A percentile compares a stretch with the other conserved stretches of the same genome.
Evolutionary conservation across 2,888 invertebrate species (phyloP).

Genomic region (Sphecodes monilicornis): DNA sequence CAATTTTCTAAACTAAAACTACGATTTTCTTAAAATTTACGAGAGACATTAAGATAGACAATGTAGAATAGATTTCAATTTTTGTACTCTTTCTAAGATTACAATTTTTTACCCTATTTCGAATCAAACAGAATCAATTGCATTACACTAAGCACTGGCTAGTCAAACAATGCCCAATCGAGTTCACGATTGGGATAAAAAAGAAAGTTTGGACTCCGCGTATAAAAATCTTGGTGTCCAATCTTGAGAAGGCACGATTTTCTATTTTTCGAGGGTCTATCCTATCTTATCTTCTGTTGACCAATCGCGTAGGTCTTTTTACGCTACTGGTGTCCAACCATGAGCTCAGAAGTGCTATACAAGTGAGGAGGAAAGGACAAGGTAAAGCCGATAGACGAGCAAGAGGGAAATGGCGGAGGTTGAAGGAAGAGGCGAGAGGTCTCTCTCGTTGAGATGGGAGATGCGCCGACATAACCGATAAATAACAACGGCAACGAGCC

Average conservation of each 20-base stretch:
- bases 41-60: no score
- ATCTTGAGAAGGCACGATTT: not conserved
- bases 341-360: slow-evolving; percentile 61
- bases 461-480: slow-evolving; percentile 84
- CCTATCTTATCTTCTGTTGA: not conserved
- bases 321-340: slow-evolving; percentile 60
- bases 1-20: no score
- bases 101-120: no score
- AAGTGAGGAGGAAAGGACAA: slow-evolving; percentile 47
- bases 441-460: slow-evolving; percentile 80
- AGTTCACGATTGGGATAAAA: no score
- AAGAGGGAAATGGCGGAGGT: slow-evolving; percentile 27
- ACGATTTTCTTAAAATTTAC: no score
- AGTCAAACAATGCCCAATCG: no score
- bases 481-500: slow-evolving; percentile 84
- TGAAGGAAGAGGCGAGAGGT: slow-evolving; percentile 54
- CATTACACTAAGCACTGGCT: no score
- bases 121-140: no score
- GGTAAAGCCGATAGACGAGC: slow-evolving; percentile 35
- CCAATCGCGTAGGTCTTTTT: slow-evolving; percentile 41
- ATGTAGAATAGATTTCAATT: no score
- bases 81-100: no score
- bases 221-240: not conserved
- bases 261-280: not conserved
- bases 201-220: no score